Evolutionary conservation across 2,797 vertebrate genomes (phyloP).

Genomic region (Cuniculus paca): DNA sequence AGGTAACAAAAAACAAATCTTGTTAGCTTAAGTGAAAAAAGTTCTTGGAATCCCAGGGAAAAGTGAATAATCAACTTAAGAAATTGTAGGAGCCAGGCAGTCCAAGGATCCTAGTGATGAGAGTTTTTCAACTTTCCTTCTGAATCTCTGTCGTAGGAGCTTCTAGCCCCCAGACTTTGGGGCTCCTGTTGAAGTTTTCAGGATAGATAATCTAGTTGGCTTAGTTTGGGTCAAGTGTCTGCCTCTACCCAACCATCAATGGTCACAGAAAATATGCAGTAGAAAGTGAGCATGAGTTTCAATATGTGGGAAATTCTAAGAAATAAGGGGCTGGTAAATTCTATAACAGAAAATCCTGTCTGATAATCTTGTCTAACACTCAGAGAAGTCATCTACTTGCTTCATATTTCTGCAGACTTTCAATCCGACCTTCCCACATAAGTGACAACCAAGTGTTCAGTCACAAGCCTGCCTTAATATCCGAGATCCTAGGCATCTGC

Average conservation of each 20-base stretch:
- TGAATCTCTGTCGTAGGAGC: background rate
- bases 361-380: background rate
- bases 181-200: background rate
- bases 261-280: background rate
- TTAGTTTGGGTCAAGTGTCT: background rate
- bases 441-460: background rate
- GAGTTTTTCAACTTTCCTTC: background rate
- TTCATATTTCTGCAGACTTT: background rate
- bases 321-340: background rate
- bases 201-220: background rate
- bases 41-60: constrained; percentile 30
- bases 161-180: background rate
- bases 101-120: background rate
- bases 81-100: background rate
- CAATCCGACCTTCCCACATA: background rate
- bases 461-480: background rate
- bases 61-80: background rate
- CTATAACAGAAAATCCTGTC: background rate
- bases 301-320: background rate
- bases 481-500: background rate
- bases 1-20: constrained; percentile 38
- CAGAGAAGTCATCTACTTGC: background rate
- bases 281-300: background rate
- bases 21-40: background rate
- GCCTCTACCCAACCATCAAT: background rate